Evolutionary conservation across 2,797 vertebrate species (phyloP), one percentile per base, ranked within the genome.

Genomic region (Zenarchopterus dispar): DNA sequence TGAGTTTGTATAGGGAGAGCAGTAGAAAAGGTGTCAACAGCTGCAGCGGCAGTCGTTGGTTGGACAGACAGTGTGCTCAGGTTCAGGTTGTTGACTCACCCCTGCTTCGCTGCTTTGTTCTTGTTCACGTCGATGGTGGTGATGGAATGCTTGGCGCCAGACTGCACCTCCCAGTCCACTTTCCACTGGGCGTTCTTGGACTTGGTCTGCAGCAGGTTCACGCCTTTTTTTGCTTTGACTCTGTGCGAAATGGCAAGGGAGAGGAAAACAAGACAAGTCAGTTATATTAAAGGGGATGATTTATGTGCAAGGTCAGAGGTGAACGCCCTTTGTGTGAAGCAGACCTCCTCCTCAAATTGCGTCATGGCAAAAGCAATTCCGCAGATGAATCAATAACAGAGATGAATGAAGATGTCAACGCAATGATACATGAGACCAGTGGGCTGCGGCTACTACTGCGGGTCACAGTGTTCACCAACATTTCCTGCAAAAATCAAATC

Each of bases 191-290:
- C 84, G 6, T 89, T 97, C 89, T 95, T 94, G 0, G 97, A 95
- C 80, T 90, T 94, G 75, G 96, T 98, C 78, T 93, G 95, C 5
- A 97, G 91, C 78, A 99, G 93, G 85, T 97, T 99, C 81, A 99
- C 96, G 0, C 97, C 97, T 62, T 99, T 99, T 92, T 99, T 99
- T 22, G 97, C 97, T 87, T 99, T 99, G 86, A 99, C 97, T 91
- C 97, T 99, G 90, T 1, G 73, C 66, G 73, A 78, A 80, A 68
- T 0, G 2, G 22, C 1, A n/a, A 49, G n/a, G 52, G 48, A 53
- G 16, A 52, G 46, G 58, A 69, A 33, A 70, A 69, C 0, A 15
- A 70, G 47, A 51, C 23, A 0, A 53, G 76, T 78, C 58, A 36
- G 15, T 73, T 82, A 90, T 82, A 89, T 78, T 64, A 75, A 64